These are phyloP conservation scores for Linnaemya tessellans DNA, from an alignment of 2,888 invertebrate species.

Conservation along the genomic window DNA sequence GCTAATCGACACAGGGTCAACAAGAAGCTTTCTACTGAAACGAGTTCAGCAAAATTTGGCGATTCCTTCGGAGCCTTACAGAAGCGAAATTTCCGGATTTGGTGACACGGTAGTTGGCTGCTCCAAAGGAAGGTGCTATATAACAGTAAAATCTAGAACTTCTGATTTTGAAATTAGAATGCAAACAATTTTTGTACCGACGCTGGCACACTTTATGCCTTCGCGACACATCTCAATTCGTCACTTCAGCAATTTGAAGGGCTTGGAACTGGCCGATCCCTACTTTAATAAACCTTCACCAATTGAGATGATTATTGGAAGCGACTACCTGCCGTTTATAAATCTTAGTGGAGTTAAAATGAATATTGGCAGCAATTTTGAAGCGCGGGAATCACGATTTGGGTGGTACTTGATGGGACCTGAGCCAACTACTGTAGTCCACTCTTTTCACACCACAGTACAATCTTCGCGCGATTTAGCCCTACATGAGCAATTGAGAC, in stretches of 20 bases:
- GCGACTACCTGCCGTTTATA: constrained; percentile 39
- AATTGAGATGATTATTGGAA: constrained; percentile 49
- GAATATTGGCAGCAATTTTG: not conserved
- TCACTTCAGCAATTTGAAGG: not conserved
- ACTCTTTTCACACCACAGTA: not conserved
- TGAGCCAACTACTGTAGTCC: not conserved
- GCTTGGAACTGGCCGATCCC: constrained; percentile 34
- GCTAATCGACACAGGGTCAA: constrained; percentile 19
- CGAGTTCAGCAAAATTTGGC: constrained; percentile 15
- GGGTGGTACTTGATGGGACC: not conserved
- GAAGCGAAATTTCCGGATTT: too few relatives aligned
- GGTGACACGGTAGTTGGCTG: too few relatives aligned
- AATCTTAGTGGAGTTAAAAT: constrained; percentile 5
- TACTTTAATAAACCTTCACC: constrained; percentile 19
- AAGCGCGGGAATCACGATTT: not conserved
- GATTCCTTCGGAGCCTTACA: too few relatives aligned
- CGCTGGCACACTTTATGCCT: not conserved
- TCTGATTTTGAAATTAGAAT: too few relatives aligned
- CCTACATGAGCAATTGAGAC: constrained; percentile 1
- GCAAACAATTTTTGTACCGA: not conserved
- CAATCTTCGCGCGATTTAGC: not conserved
- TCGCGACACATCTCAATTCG: not conserved
- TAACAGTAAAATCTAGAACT: too few relatives aligned
- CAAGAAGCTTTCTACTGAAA: not conserved
- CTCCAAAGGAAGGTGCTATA: too few relatives aligned